phyloP scores from a whole-genome alignment of 2,113 vertebrate species.

The Barnardius zonarius region DNA sequence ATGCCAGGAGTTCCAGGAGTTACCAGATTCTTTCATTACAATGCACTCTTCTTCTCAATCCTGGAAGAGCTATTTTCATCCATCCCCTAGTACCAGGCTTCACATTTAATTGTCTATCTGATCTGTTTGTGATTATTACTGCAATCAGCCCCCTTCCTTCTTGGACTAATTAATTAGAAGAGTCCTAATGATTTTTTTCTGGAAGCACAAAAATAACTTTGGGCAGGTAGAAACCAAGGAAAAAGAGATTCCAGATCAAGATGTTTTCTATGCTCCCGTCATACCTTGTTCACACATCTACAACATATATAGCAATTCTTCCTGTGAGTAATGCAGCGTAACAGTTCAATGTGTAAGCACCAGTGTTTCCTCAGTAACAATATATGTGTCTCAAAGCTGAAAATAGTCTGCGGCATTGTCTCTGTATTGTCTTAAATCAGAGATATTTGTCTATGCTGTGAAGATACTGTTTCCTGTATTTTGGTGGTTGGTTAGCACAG shows the following conservation, averaged over 20 bases:
- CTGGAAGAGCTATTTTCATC: neutral
- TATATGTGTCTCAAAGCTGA: neutral
- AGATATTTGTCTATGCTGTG: neutral
- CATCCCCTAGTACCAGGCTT: neutral
- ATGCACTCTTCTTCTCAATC: neutral
- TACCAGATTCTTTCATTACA: neutral
- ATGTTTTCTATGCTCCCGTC: neutral
- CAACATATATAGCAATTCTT: neutral
- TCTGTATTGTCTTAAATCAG: neutral
- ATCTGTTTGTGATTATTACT: neutral
- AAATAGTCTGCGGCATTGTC: neutral
- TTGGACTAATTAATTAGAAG: slow-evolving; percentile 16
- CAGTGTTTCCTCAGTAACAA: rapidly evolving
- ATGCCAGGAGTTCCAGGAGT: neutral
- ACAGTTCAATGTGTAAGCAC: neutral
- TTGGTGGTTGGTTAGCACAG: neutral
- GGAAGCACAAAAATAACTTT: neutral
- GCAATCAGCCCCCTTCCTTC: neutral
- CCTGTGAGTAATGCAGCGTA: neutral
- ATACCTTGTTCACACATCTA: neutral
- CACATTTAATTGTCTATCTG: neutral
- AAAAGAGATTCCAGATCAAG: neutral
- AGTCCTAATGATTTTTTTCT: neutral
- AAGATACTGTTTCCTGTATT: neutral
- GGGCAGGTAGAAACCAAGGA: neutral